phyloP scores from a whole-genome alignment of 2,797 vertebrate genomes.

The Cetoscarus ocellatus region DNA sequence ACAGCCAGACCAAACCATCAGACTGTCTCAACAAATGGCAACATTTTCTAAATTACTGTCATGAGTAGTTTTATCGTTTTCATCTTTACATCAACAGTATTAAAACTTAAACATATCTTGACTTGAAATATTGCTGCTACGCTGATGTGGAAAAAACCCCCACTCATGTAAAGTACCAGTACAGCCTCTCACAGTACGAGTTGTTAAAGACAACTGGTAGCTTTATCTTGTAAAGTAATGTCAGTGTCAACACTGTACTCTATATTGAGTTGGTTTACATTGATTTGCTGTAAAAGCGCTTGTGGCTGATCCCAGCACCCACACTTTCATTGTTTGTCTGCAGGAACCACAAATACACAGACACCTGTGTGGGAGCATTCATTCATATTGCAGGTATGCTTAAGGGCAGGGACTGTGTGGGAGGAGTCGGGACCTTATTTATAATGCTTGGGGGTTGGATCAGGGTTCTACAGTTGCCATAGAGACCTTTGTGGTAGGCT shows the following conservation, averaged over 20 bases:
- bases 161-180: no score
- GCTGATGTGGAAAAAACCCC: no score
- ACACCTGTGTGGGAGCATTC: conserved; percentile 17
- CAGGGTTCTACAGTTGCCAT: conserved; percentile 66
- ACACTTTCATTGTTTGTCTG: neutral
- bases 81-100: no score
- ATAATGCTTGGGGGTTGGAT: conserved; percentile 34
- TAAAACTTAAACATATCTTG: no score
- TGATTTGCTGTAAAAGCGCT: neutral
- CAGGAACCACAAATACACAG: neutral
- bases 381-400: conserved; percentile 34
- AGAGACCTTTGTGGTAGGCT: conserved; percentile 70
- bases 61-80: no score
- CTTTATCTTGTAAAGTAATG: neutral
- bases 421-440: conserved; percentile 62
- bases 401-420: conserved; percentile 40
- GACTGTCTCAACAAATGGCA: no score
- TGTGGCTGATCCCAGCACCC: neutral
- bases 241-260: conserved; percentile 12
- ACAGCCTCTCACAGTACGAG: no score
- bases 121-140: no score
- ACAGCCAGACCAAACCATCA: no score
- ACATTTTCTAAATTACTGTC: no score
- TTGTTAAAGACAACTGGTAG: no score
- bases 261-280: neutral